Conservation (phyloP, 1,140 invertebrate genomes). For the Aphelenchoides fujianensis region DNA sequence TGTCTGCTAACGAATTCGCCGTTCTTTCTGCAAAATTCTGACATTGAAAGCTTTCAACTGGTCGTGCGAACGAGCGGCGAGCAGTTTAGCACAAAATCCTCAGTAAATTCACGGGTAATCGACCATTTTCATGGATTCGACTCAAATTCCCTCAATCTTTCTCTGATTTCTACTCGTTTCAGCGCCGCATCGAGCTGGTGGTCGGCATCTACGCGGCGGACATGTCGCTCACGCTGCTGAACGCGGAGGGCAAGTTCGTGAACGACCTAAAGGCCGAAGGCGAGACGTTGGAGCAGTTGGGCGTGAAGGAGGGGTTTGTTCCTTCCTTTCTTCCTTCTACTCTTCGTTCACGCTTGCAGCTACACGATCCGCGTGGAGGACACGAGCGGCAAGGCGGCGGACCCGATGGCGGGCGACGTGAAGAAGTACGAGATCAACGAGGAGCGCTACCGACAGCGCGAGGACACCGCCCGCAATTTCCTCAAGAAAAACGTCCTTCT, state of each 20-base stretch:
- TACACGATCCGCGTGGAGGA: slow-evolving; percentile 73
- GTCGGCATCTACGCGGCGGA: slow-evolving; percentile 18
- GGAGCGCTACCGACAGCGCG: slow-evolving; percentile 80
- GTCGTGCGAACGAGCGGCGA: background rate
- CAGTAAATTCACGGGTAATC: background rate
- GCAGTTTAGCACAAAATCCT: too few species aligned
- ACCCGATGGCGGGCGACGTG: slow-evolving; percentile 69
- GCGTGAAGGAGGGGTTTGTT: slow-evolving; percentile 79
- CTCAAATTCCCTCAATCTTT: background rate
- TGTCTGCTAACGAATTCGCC: too few species aligned
- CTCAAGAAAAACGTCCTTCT: background rate
- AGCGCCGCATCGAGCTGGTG: slow-evolving; percentile 22
- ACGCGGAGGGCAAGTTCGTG: slow-evolving; percentile 75
- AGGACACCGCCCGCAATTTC: slow-evolving; percentile 63
- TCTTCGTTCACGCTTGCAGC: too few species aligned
- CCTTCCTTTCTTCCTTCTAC: too few species aligned
- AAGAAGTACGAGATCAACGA: slow-evolving; percentile 80
- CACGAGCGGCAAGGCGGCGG: slow-evolving; percentile 73
- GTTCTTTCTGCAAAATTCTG: background rate
- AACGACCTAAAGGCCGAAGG: slow-evolving; percentile 73
- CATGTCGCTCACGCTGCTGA: background rate
- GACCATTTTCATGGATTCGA: background rate
- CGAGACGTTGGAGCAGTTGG: slow-evolving; percentile 68
- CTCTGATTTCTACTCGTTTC: slow-evolving; percentile 11
- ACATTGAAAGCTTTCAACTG: too few species aligned